Evolutionary conservation across 2,113 vertebrate genomes (phyloP).

Genomic region (Clupea harengus): DNA sequence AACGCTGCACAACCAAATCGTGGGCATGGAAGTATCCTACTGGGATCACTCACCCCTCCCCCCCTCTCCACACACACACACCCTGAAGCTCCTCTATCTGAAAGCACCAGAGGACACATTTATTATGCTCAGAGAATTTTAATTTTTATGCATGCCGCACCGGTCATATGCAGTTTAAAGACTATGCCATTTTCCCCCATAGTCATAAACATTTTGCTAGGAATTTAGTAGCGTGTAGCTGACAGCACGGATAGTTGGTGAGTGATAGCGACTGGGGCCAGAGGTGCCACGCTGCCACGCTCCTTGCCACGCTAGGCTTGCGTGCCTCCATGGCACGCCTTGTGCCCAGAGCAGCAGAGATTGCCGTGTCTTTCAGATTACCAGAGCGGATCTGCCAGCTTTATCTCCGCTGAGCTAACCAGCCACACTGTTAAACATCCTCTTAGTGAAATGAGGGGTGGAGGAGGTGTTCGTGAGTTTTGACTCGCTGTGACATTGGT

Average conservation of each 20-base stretch:
- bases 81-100: neutral
- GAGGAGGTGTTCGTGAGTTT: constrained; percentile 23
- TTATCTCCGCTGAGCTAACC: constrained; percentile 37
- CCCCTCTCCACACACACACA: neutral
- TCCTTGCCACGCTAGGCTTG: neutral
- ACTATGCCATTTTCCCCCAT: neutral
- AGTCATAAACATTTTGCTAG: neutral
- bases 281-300: neutral
- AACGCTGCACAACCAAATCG: neutral
- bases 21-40: neutral
- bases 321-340: constrained; percentile 16
- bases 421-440: constrained; percentile 37
- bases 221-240: neutral
- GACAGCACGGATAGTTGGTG: neutral
- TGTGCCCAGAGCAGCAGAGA: constrained; percentile 15
- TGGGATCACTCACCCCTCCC: neutral
- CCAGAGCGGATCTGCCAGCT: constrained; percentile 38
- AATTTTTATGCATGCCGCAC: neutral
- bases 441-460: constrained; percentile 42
- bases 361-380: constrained; percentile 42
- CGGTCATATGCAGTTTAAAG: neutral
- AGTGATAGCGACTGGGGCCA: neutral
- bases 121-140: constrained; percentile 7
- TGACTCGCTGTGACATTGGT: neutral
- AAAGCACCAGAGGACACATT: constrained; percentile 17